These are phyloP conservation scores for Pseudocheirus occidentalis DNA, from an alignment of 2,797 vertebrate species.

Conservation along the genomic window DNA sequence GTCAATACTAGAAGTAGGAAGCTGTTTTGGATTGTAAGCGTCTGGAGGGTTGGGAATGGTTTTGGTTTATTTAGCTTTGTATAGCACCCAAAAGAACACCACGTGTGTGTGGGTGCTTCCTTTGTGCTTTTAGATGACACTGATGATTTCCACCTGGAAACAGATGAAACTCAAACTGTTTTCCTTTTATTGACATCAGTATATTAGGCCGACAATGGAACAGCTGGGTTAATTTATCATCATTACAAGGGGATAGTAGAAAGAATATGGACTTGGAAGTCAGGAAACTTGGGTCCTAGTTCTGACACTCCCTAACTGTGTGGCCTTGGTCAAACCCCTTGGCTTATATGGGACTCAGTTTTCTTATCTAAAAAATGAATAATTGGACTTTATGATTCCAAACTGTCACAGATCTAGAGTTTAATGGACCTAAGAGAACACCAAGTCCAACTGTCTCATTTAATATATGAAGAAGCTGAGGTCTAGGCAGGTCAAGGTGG, in stretches of 20 bases:
- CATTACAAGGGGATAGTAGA: neutral
- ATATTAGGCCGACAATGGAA: neutral
- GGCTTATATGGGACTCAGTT: neutral
- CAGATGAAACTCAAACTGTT: neutral
- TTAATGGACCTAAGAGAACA: neutral
- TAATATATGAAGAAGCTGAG: neutral
- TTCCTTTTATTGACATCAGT: neutral
- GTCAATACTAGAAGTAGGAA: rapidly evolving
- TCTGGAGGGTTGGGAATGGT: neutral
- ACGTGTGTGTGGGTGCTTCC: neutral
- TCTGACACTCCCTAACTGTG: neutral
- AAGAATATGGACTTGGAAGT: rapidly evolving
- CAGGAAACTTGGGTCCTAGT: neutral
- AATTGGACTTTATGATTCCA: neutral
- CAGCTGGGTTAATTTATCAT: neutral
- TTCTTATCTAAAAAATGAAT: neutral
- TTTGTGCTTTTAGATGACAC: neutral
- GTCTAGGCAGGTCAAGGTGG: neutral
- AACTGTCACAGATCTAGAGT: neutral
- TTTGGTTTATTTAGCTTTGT: neutral
- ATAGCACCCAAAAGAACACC: neutral
- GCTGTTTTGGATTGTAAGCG: neutral
- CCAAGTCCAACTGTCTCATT: neutral
- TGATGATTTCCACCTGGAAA: neutral
- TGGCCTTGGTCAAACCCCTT: neutral